Evolutionary conservation across 2,797 vertebrate genomes (phyloP).

Genomic region (Leptoclinus maculatus): DNA sequence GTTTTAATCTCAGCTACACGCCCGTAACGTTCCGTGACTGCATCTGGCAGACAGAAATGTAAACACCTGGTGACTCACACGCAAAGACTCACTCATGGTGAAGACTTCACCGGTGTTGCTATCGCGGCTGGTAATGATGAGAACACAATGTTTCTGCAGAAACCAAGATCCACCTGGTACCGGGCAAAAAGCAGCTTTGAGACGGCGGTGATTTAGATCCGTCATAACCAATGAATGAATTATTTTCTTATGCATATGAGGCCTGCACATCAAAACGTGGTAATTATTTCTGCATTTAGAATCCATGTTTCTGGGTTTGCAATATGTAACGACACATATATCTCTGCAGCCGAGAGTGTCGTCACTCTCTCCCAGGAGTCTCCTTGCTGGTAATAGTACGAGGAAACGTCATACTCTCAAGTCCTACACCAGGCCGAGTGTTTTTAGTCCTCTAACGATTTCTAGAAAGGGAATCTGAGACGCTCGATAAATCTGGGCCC

Average conservation of each 20-base stretch:
- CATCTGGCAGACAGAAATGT: too few species aligned
- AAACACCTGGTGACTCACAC: too few species aligned
- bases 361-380: conserved; percentile 23
- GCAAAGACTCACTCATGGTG: too few species aligned
- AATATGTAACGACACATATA: not conserved
- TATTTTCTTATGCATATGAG: not conserved
- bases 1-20: too few species aligned
- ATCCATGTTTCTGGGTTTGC: not conserved
- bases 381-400: conserved; percentile 4
- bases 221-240: not conserved
- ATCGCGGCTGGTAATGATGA: not conserved
- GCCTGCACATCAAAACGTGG: not conserved
- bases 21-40: too few species aligned
- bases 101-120: too few species aligned
- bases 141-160: conserved; percentile 1
- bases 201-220: not conserved
- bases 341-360: not conserved
- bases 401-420: conserved; percentile 3
- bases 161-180: not conserved
- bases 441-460: conserved; percentile 19
- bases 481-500: conserved; percentile 11
- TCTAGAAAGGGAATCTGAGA: conserved; percentile 23
- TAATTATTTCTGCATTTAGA: too few species aligned
- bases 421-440: not conserved
- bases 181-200: not conserved